Evolutionary conservation across 2,888 invertebrate species (phyloP), one percentile per base, ranked within the genome.

Genomic region (Agonopterix heracliana): DNA sequence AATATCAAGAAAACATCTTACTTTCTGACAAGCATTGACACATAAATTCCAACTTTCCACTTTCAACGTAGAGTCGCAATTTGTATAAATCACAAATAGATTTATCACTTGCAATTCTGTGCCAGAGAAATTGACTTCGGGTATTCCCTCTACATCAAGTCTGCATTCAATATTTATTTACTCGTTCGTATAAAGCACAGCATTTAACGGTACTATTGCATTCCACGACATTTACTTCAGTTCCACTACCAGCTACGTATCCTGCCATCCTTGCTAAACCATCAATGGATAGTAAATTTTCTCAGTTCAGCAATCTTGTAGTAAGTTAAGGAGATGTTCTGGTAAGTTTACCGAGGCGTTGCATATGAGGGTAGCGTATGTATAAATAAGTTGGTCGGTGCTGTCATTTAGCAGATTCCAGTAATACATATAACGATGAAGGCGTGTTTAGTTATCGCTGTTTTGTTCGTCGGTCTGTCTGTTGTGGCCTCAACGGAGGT

Each of bases 41-140:
- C n/a, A n/a, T 38, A 38, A 38, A 38, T 63, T 47, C 51, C 56
- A 56, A 53, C 63, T 61, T 55, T 63, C 51, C 50, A 51, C 46
- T 41, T 41, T 45, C 44, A 55, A 52, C 47, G 50, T 63, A 62
- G 54, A 58, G 60, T 59, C 54, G 54, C 59, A 59, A 66, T 63
- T 67, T 62, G 59, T 61, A 49, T 52, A 57, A 52, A 53, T 50
- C 48, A 11, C 46, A 47, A 53, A 56, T 61, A 57, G 57, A 67
- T 71, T 64, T 74, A 75, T 71, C 66, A 71, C 68, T 67, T 69
- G 70, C 67, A 73, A 71, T 72, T 69, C 74, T 64, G 64, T 69
- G 63, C 61, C 61, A 58, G 68, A 71, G 71, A 72, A 78, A 79
- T 76, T 67, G 71, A 76, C 73, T 75, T 54, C 71, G 77, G 75